Base-by-base conservation (phyloP, 2,113 vertebrate genomes). In the Mesocricetus auratus region DNA sequence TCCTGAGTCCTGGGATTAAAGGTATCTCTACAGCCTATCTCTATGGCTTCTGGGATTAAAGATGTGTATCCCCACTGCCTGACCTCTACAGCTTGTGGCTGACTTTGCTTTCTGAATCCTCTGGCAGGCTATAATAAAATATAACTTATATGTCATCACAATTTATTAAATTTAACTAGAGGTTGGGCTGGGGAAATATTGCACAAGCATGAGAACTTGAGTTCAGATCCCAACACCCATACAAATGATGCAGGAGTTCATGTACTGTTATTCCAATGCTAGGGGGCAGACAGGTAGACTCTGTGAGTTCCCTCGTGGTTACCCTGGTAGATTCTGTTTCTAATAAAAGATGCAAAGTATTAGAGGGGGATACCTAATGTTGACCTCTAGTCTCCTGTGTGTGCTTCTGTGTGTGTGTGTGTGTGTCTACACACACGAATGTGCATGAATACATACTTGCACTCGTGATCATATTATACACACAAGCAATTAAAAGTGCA, bases 101-200 rank as follows among this genome's bases (percentile, higher is more conserved):
- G 12, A 56, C 53, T 56, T 56, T 56, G 53, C 53, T 56, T 56
- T 56, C 53, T 56, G 53, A 56, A 56, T 56, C 53, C 53, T 56
- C 53, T 13, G 53, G 53, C 53, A 56, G 15, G 53, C 53, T 56
- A 13, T 56, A 56, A 56, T 12, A 56, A 56, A 56, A 10, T 10
- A 53, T 53, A 7, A 53, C 8, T 56, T 13, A 56, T 56, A 56
- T 56, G 15, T 56, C 53, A 56, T 56, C 53, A 56, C 13, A 60
- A 26, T 77, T 68, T 91, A 10, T 82, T 83, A 31, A 95, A 77
- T 71, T 58, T 95, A 77, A 71, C 45, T 47, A 93, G 58, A 31
- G 2, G 26, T 16, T 15, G 2, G n/a, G 7, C 24, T 42, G 24
- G n/a, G 60, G 39, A 62, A 39, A 64, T 17, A 29, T 26, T 39